Conservation (phyloP, 35 echinoderm and acorn worm species). For the Ophioderma brevispina region DNA sequence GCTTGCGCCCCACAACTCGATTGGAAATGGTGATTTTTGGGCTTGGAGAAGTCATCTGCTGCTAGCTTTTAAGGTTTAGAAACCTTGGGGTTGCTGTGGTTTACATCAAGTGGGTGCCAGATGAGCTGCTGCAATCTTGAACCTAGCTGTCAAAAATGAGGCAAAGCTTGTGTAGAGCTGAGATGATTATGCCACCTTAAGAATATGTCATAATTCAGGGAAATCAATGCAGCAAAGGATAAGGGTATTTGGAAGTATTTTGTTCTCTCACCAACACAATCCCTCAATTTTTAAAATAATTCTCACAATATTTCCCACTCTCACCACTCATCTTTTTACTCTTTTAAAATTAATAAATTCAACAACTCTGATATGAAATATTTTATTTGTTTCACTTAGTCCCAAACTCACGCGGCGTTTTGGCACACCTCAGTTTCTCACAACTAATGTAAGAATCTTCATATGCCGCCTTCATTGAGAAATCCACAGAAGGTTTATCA, state of each 20-base stretch:
- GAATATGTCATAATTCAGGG: background rate
- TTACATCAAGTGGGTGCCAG: too few species aligned
- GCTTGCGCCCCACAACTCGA: too few species aligned
- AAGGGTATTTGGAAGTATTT: too few species aligned
- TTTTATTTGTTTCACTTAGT: background rate
- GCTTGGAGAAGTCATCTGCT: too few species aligned
- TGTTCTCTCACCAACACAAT: background rate
- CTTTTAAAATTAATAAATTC: background rate
- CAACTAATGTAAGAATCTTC: constrained; percentile 60
- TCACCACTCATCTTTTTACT: background rate
- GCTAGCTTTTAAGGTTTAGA: too few species aligned
- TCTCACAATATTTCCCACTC: background rate
- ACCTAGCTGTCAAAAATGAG: too few species aligned
- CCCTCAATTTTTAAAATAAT: background rate
- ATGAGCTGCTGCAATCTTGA: too few species aligned
- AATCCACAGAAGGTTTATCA: constrained; percentile 12
- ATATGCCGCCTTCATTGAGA: constrained; percentile 39
- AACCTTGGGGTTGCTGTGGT: too few species aligned
- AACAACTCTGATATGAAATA: background rate
- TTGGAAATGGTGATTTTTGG: too few species aligned
- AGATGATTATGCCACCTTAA: too few species aligned
- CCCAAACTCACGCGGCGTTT: constrained; percentile 36
- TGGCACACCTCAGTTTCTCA: constrained; percentile 52
- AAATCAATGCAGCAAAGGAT: background rate
- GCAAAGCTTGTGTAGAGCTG: too few species aligned